phyloP scores from a whole-genome alignment of 2,888 invertebrate genomes.

The Maniola hyperantus region DNA sequence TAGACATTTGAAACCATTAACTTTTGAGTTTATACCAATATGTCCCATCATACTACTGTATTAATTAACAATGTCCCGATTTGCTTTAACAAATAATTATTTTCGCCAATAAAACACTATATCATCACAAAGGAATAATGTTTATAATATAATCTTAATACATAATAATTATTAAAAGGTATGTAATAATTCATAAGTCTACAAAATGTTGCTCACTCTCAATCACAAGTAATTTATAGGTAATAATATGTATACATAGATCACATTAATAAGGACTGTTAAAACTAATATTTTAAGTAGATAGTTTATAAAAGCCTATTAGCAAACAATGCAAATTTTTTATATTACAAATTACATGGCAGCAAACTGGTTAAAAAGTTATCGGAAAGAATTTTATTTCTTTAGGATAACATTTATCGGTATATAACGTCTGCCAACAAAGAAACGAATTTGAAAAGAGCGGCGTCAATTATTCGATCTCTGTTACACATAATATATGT shows the following conservation, averaged over 20 bases:
- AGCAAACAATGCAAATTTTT: conserved; percentile 14
- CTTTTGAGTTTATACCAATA: not conserved
- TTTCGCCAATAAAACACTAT: not conserved
- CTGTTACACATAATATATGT: too few relatives aligned
- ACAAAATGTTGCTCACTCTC: conserved; percentile 37
- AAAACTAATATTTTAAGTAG: conserved; percentile 31
- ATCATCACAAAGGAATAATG: conserved; percentile 7
- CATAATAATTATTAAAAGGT: conserved; percentile 20
- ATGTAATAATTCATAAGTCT: conserved; percentile 28
- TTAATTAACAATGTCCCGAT: not conserved
- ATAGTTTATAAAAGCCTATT: conserved; percentile 25
- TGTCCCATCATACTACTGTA: not conserved
- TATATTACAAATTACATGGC: conserved; percentile 4
- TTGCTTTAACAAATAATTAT: not conserved
- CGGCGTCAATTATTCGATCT: too few relatives aligned
- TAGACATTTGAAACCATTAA: not conserved
- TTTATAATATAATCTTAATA: conserved; percentile 14
- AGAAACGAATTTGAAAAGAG: too few relatives aligned
- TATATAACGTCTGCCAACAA: too few relatives aligned
- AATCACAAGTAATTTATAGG: conserved; percentile 38
- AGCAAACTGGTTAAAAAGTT: not conserved
- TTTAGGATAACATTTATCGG: not conserved
- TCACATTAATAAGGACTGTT: conserved; percentile 36
- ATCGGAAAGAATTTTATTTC: not conserved
- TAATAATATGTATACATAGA: conserved; percentile 39